Evolutionary conservation across 2,113 vertebrate species (phyloP), one percentile per base, ranked within the genome.

Genomic region (Platichthys stellatus): DNA sequence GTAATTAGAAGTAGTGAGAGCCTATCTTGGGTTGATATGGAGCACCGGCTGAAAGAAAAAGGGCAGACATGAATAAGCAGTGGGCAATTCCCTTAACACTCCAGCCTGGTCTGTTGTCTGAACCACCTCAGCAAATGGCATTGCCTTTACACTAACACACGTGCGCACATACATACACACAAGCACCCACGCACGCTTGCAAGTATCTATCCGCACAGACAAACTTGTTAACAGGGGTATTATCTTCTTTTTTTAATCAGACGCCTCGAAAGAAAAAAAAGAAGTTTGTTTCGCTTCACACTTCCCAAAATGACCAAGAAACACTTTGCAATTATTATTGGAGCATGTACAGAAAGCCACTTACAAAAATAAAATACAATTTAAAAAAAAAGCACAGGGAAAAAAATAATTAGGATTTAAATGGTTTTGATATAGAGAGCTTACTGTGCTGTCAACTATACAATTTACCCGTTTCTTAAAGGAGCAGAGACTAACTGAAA

Each of bases 381-480:
- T 31, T 31, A 11, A 49, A 65, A 63, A 26, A 47, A 89, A 84
- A 82, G 76, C 77, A 82, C 61, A 82, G 76, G 75, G 76, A 35
- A 76, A 83, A 31, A 78, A 78, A 74, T 76, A 77, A 81, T 84
- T 72, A 83, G 85, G 78, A 90, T 90, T 88, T 83, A 76, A 84
- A 86, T 87, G 85, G 83, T 93, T 51, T 87, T 88, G 82, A 92
- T 89, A 91, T 91, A 91, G 87, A 91, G 87, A 93, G 91, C 90
- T 94, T 93, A 92, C 90, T 93, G 89, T 92, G 91, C 91, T 92
- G 89, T 92, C 89, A 92, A 91, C 92, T 91, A 91, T 93, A 92
- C 90, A 90, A 88, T 94, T 94, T 94, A 95, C 94, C 94, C 94
- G 94, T 94, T 95, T 94, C 81, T 93, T 92, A 86, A 92, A 94